These are phyloP conservation scores for Nephrotoma flavescens DNA, from an alignment of 2,888 invertebrate genomes.

Conservation along the genomic window DNA sequence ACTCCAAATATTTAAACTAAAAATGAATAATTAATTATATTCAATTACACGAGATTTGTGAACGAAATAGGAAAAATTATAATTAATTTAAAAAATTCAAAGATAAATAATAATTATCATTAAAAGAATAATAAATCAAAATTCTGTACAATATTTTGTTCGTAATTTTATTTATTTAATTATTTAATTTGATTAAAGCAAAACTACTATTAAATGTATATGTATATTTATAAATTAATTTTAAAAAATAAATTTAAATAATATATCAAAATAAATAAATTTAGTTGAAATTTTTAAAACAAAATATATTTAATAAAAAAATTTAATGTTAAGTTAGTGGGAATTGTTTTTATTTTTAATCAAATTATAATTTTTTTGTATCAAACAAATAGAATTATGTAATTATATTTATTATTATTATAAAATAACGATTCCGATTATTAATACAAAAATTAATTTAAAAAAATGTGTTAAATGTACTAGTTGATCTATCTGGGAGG, in stretches of 20 bases:
- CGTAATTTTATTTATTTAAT: neutral
- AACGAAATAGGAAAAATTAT: neutral
- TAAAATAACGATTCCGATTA: neutral
- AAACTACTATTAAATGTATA: neutral
- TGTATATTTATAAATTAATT: neutral
- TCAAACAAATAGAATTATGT: neutral
- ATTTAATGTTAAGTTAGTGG: neutral
- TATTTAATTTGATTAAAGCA: neutral
- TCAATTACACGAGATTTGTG: neutral
- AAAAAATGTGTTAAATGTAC: neutral
- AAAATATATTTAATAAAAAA: neutral
- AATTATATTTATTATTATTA: neutral
- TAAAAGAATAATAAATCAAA: neutral
- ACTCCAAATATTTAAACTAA: neutral
- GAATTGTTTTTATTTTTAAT: neutral
- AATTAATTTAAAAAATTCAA: neutral
- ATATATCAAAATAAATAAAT: neutral
- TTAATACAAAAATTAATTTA: neutral
- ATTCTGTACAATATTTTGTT: neutral
- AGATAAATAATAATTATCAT: neutral
- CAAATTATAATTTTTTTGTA: neutral
- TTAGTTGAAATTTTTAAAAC: neutral
- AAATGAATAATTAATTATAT: neutral
- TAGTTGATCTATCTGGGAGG: neutral
- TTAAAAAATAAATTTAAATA: neutral